Base-by-base conservation (phyloP, 2,797 vertebrate genomes). In the Myotis planiceps region DNA sequence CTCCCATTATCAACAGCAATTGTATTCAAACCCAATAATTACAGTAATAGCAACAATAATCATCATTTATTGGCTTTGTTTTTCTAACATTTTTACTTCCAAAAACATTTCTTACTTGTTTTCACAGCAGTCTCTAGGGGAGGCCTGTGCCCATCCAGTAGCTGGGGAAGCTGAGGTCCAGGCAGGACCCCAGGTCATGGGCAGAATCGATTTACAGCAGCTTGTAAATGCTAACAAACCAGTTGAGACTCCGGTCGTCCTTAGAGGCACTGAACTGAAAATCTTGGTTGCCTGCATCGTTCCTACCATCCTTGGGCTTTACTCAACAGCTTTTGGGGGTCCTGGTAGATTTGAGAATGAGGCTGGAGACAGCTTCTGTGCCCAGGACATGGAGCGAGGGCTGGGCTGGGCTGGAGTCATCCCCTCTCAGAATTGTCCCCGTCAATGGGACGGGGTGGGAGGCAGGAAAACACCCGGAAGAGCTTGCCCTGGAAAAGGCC, bases 1-100 rank as follows among this genome's bases (percentile, higher is more conserved):
- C 49, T 82, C 63, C 75, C 47, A 63, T 94, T 89, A 81, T 58
- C 93, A 92, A 88, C 37, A 82, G 90, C 93, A 94, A 47, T 91
- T 95, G 84, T 97, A 68, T 95, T 95, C 93, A 97, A 51, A 95
- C 93, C 90, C 76, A 51, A 65, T 94, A 96, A 97, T 97, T 96
- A 96, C 85, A 95, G 75, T 90, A 95, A 95, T 66, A 69, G 80
- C 87, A 66, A 95, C 60, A 90, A 92, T 87, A 71, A 90, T 95
- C 91, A 90, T 95, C 92, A 93, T 97, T 97, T 96, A 97, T 97
- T 96, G 76, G 60, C 29, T 74, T 79, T 85, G 72, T 85, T 97
- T 95, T 94, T 94, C 45, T 63, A 93, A 72, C 74, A 78, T 88
- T 92, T 96, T 94, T 76, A 95, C 69, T 96, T 89, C n/a, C 27